Evolutionary conservation across 1,140 invertebrate genomes (phyloP).

Genomic region (Drosophila ohnishii): DNA sequence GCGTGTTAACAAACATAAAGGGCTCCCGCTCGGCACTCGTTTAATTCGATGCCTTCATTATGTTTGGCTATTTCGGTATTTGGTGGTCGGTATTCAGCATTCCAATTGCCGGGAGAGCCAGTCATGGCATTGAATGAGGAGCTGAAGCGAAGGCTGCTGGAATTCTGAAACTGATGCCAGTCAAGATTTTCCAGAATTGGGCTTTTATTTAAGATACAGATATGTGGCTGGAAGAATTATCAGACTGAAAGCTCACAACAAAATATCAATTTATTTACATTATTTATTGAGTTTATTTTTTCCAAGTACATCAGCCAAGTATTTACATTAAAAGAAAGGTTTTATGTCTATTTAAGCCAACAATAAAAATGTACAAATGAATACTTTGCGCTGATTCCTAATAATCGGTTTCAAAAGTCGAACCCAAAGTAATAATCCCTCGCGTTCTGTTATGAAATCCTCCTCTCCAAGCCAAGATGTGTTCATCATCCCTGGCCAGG

Average conservation of each 20-base stretch:
- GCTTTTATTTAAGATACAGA: constrained; percentile 3
- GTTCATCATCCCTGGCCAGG: constrained; percentile 11
- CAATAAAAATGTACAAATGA: neutral
- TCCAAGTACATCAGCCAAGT: neutral
- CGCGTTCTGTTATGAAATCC: neutral
- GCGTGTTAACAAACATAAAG: constrained; percentile 53
- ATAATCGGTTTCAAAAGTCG: neutral
- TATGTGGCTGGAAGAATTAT: neutral
- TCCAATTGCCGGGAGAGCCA: constrained; percentile 23
- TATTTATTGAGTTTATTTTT: neutral
- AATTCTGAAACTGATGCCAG: constrained; percentile 6
- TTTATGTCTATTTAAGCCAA: neutral
- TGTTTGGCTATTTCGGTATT: constrained; percentile 20
- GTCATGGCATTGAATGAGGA: constrained; percentile 29
- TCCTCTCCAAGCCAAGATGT: neutral
- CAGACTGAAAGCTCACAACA: neutral
- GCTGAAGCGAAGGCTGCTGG: neutral
- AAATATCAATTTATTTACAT: neutral
- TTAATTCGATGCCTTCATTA: constrained; percentile 54
- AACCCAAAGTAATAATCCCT: neutral
- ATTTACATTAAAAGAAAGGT: neutral
- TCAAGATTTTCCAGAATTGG: constrained; percentile 6
- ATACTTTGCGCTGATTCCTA: neutral
- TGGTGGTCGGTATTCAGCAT: constrained; percentile 20
- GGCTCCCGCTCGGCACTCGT: constrained; percentile 6